Evolutionary conservation across 1,140 invertebrate genomes (phyloP).

Genomic region (Tetranychus urticae): DNA sequence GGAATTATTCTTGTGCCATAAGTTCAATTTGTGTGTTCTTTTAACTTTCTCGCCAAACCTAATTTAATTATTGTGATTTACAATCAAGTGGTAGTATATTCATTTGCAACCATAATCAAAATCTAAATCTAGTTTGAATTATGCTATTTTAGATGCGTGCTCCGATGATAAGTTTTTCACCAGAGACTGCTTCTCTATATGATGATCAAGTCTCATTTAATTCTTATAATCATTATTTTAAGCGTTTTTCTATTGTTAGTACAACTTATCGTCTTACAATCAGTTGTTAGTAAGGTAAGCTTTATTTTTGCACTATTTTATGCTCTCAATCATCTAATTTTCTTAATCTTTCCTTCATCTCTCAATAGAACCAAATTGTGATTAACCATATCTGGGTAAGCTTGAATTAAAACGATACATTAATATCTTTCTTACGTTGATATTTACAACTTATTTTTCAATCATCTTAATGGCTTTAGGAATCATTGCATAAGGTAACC

Average conservation of each 20-base stretch:
- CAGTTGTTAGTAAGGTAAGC: not conserved
- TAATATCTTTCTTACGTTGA: not conserved
- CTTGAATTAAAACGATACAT: not conserved
- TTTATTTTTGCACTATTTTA: not conserved
- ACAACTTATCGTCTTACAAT: slow-evolving; percentile 6
- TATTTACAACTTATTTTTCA: not conserved
- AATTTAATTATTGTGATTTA: too few relatives aligned
- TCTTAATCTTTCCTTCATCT: not conserved
- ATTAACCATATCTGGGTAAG: slow-evolving; percentile 5
- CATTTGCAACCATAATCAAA: too few relatives aligned
- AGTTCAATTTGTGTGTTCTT: too few relatives aligned
- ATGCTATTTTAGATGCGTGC: too few relatives aligned
- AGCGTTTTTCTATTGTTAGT: slow-evolving; percentile 7
- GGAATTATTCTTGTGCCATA: too few relatives aligned
- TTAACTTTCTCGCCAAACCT: too few relatives aligned
- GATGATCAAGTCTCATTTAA: slow-evolving; percentile 6
- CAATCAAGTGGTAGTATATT: too few relatives aligned
- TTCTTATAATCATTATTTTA: not conserved
- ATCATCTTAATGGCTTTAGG: not conserved
- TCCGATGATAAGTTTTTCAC: too few relatives aligned
- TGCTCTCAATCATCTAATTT: too few relatives aligned
- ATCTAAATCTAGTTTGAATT: too few relatives aligned
- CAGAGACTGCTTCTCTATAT: too few relatives aligned
- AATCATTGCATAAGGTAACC: slow-evolving; percentile 1
- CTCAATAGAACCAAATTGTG: slow-evolving; percentile 1